Percentiles rank a stretch among this genome's conserved stretches.
Conservation (phyloP, 2,797 vertebrate genomes). For the Triplophysa bombifrons region DNA sequence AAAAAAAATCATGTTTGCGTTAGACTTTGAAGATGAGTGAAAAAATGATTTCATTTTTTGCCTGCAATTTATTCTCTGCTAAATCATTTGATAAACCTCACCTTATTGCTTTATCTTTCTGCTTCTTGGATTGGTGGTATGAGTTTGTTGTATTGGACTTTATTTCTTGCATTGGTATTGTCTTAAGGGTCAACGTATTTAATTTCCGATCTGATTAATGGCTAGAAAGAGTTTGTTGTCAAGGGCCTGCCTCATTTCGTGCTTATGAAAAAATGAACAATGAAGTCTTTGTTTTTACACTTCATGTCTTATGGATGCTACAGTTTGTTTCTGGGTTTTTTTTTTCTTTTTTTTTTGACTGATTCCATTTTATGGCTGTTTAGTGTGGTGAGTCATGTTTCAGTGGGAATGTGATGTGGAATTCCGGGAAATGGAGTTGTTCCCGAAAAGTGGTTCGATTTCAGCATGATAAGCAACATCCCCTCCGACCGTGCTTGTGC, state of each 20-base stretch:
- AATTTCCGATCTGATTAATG: constrained; percentile 77
- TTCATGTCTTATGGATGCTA: constrained; percentile 80
- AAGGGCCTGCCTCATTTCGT: constrained; percentile 77
- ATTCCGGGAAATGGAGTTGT: constrained; percentile 83
- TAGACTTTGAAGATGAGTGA: constrained; percentile 82
- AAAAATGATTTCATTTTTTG: constrained; percentile 71
- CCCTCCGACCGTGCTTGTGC: constrained; percentile 86
- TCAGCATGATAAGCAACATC: constrained; percentile 85
- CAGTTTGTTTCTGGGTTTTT: constrained; percentile 44
- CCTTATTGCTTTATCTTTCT: constrained; percentile 84
- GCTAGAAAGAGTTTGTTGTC: constrained; percentile 68
- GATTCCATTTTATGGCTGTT: constrained; percentile 86
- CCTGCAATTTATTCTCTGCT: constrained; percentile 85
- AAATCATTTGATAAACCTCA: constrained; percentile 71
- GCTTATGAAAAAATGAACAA: constrained; percentile 73
- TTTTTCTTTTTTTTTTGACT: constrained; percentile 77
- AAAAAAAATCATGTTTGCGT: constrained; percentile 81
- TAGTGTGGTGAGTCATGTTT: constrained; percentile 86
- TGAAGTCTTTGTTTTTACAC: constrained; percentile 74
- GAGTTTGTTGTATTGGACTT: constrained; percentile 79
- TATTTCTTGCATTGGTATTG: constrained; percentile 77
- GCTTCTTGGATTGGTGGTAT: constrained; percentile 77
- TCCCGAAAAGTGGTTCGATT: constrained; percentile 82
- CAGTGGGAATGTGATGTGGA: constrained; percentile 86
- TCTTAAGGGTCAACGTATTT: constrained; percentile 64